Evolutionary conservation across 2,113 vertebrate genomes (phyloP), one percentile per base, ranked within the genome.

Genomic region (Syngnathus scovelli): DNA sequence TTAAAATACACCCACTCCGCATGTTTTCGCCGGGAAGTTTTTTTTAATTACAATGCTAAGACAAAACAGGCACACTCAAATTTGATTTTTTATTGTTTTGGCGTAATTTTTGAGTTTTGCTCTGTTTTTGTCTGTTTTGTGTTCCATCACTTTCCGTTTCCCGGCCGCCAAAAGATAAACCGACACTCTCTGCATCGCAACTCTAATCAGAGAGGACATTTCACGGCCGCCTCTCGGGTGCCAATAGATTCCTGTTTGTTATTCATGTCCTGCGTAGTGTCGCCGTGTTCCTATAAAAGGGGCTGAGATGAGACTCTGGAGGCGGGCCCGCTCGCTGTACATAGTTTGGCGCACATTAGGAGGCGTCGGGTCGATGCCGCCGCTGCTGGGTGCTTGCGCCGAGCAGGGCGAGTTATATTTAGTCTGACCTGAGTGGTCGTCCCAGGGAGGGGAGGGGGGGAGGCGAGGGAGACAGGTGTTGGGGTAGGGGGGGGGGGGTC

Each of bases 341-440:
- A 71, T 69, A 58, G 72, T 77, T 81, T 75, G 74, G 75, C 77
- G 71, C 81, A 52, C 68, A 71, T 58, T 70, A 74, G 70, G 54
- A 71, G 77, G 48, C 62, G 55, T 15, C 48, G 66, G 36, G 33
- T 36, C 33, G 73, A 43, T 7, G 21, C 56, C 52, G 21, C 56
- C 52, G 51, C n/a, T 55, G 66, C 70, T 72, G 21, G 39, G 59
- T 71, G 78, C 72, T 66, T 54, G n/a, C 19, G 66, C 21, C 21
- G 63, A 2, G 13, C 55, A 74, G 73, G 76, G 74, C 67, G 83
- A 69, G 74, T 80, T 92, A 89, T 87, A 86, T 91, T 89, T 91
- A 90, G 87, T 43, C 74, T 88, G 90, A 91, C 88, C 87, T 82
- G 86, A 79, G 85, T 86, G 83, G 74, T 78, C 68, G 69, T 85